Evolutionary conservation across 2,113 vertebrate species (phyloP).

Genomic region (Microtus ochrogaster): DNA sequence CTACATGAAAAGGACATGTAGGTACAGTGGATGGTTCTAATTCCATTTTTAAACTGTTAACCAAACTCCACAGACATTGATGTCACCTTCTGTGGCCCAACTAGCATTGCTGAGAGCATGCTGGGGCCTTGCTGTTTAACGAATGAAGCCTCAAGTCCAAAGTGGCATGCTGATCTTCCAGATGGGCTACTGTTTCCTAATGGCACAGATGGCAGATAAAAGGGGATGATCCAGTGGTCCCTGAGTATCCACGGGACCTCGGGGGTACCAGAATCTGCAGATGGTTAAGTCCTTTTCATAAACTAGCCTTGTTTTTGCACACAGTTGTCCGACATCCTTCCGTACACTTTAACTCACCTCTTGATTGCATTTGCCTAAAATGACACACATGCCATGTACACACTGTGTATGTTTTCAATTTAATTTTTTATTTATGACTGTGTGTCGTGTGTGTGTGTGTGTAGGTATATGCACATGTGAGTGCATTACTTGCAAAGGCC

Average conservation of each 20-base stretch:
- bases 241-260: neutral
- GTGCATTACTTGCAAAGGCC: neutral
- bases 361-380: neutral
- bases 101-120: neutral
- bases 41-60: neutral
- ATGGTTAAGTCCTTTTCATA: neutral
- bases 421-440: neutral
- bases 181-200: neutral
- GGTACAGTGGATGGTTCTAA: neutral
- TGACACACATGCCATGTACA: neutral
- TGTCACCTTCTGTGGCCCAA: neutral
- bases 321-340: accelerated
- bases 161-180: neutral
- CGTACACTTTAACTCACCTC: neutral
- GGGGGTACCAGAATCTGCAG: neutral
- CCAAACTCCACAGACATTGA: neutral
- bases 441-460: neutral
- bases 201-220: neutral
- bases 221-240: neutral
- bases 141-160: neutral
- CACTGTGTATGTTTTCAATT: neutral
- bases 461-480: neutral
- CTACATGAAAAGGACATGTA: neutral
- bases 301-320: neutral
- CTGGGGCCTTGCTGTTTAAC: neutral